Base-by-base conservation (phyloP, 1,140 invertebrate species). In the Chrysomallon squamiferum region DNA sequence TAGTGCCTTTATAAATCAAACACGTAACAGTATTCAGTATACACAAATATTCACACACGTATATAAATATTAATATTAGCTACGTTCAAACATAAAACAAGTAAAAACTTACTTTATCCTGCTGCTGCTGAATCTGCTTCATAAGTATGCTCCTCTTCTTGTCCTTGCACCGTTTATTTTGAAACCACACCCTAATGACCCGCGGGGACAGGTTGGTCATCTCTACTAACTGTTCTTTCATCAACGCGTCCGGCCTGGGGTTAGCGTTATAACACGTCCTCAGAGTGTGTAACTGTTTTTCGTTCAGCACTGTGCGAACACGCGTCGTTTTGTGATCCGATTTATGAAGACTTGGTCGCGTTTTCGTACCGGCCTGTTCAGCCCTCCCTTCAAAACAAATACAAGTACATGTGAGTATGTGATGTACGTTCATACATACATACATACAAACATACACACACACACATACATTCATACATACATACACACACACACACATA, bases 141-240 rank as follows among this genome's bases (percentile, higher is more conserved):
- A 98, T 93, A 68, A 97, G 91, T 38, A 98, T 93, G 41, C 93
- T 95, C 79, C 95, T 93, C 88, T 99, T 99, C 87, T 99, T 99
- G 87, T 99, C 97, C 86, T 99, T 99, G 88, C 97, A 99, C 33
- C 97, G 87, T 85, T 99, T 99, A 87, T 99, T 99, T 87, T 99
- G 86, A 87, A 98, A 98, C 96, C 96, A 99, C 20, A 98, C 96
- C 77, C 96, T 89, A 77, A 98, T 98, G 62, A 99, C 96, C 22
- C 96, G 87, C 1, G 96, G 95, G 75, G 93, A 96, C 2, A 99
- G 89, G 0, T 94, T 91, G 0, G 97, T 99, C 95, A 98, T 97
- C 86, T 99, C 97, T 11, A 98, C 96, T 61, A 99, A 88, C 83
- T 99, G 96, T 84, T 99, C 97, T 87, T 99, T 99, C 95, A 98